Percentiles rank a stretch among this genome's conserved stretches.
These are phyloP conservation scores for Phocoena phocoena DNA, from an alignment of 2,113 vertebrate genomes.

Conservation along the genomic window DNA sequence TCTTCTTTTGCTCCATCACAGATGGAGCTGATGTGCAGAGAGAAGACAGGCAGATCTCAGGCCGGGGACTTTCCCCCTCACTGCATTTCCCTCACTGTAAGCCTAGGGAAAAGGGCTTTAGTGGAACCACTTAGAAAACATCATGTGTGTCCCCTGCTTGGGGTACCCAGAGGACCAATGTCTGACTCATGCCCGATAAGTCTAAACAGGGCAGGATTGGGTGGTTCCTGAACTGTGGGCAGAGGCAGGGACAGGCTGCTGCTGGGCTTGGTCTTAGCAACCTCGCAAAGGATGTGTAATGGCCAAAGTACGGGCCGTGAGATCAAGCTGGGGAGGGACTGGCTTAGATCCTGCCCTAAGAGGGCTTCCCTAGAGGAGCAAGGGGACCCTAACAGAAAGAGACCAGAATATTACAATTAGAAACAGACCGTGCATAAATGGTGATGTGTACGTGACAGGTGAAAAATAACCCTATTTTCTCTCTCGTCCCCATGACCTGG, in stretches of 20 bases:
- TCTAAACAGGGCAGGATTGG: neutral
- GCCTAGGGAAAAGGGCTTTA: neutral
- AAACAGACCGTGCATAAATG: neutral
- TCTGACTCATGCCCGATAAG: neutral
- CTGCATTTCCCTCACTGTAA: neutral
- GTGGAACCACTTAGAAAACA: neutral
- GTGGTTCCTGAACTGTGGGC: neutral
- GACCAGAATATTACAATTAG: neutral
- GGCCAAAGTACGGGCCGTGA: neutral
- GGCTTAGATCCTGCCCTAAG: neutral
- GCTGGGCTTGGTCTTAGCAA: no score
- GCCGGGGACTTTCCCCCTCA: neutral
- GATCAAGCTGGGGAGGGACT: neutral
- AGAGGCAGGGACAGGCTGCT: neutral
- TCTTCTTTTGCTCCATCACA: neutral
- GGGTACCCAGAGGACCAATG: neutral
- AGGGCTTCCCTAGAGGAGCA: neutral
- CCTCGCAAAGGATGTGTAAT: neutral
- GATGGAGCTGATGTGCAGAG: neutral
- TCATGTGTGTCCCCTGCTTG: neutral
- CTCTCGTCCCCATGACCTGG: neutral
- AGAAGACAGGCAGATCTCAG: neutral
- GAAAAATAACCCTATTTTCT: neutral
- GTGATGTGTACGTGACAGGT: neutral
- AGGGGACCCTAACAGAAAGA: neutral